Conservation (phyloP, 2,888 invertebrate genomes). For the Blomia tropicalis region DNA sequence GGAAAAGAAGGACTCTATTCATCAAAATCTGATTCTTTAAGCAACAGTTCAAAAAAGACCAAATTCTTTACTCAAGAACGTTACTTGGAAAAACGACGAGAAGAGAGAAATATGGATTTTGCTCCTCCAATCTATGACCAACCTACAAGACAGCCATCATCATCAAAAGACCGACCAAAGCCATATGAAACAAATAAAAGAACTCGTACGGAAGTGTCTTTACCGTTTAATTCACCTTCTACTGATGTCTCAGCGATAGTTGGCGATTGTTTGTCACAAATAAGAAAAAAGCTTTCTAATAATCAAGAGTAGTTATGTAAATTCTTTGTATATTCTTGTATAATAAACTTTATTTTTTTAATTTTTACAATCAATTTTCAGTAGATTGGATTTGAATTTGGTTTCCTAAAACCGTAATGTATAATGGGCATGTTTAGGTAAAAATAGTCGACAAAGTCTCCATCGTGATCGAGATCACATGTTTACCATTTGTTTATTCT, state of each 20-base stretch:
- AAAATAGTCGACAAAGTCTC: too few species aligned
- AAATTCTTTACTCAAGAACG: slow-evolving; percentile 47
- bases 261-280: not conserved
- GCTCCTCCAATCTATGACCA: slow-evolving; percentile 46
- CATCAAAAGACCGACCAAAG: not conserved
- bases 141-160: not conserved
- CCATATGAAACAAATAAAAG: too few species aligned
- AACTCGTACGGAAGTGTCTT: too few species aligned
- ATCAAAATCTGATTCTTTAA: slow-evolving; percentile 7
- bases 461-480: too few species aligned
- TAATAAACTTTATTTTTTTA: too few species aligned
- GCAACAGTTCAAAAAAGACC: not conserved
- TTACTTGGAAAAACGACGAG: slow-evolving; percentile 57
- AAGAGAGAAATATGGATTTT: slow-evolving; percentile 56
- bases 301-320: not conserved
- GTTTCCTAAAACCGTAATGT: too few species aligned
- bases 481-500: too few species aligned
- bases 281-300: not conserved
- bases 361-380: too few species aligned
- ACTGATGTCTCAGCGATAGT: not conserved
- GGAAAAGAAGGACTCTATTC: slow-evolving; percentile 47
- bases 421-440: too few species aligned
- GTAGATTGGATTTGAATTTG: too few species aligned
- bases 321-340: not conserved
- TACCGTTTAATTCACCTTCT: too few species aligned